Evolutionary conservation across 2,888 invertebrate species (phyloP).

Genomic region (Sminthurides aquaticus): DNA sequence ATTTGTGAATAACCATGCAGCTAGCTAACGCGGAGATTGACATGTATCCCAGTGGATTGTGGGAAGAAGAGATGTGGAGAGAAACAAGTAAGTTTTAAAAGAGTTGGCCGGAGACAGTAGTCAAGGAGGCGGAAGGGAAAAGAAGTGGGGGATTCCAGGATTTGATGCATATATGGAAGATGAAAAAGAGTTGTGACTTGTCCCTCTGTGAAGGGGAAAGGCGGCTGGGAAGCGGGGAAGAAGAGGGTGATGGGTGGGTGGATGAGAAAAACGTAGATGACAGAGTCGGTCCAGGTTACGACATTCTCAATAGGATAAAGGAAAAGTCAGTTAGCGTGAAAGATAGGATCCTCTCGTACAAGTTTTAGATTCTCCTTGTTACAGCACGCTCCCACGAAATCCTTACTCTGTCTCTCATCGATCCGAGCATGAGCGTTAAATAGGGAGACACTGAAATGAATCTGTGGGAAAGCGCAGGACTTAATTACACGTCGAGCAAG

Average conservation of each 20-base stretch:
- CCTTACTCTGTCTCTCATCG: conserved; percentile 39
- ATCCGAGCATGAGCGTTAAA: conserved; percentile 44
- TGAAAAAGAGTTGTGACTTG: conserved; percentile 2
- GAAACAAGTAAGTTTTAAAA: too few species aligned
- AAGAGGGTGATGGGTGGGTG: too few species aligned
- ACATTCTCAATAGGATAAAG: conserved; percentile 29
- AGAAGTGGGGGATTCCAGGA: background rate
- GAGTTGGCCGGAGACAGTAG: too few species aligned
- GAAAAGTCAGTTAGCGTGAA: conserved; percentile 33
- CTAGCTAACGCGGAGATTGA: too few species aligned
- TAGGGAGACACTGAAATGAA: conserved; percentile 25
- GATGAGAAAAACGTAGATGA: conserved; percentile 18
- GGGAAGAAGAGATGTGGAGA: too few species aligned
- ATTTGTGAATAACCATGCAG: too few species aligned
- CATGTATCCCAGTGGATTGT: too few species aligned
- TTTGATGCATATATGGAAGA: too few species aligned
- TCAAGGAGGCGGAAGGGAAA: background rate
- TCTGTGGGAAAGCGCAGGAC: conserved; percentile 39
- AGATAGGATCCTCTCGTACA: conserved; percentile 23
- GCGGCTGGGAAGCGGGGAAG: background rate
- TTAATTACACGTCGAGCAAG: conserved; percentile 43
- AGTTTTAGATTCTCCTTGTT: too few species aligned
- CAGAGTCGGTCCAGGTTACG: conserved; percentile 23
- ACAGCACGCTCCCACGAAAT: too few species aligned
- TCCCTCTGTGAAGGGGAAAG: background rate